phyloP scores from a whole-genome alignment of 37 sponge, comb jelly and placozoan genomes.

The Beroe forskalii region DNA sequence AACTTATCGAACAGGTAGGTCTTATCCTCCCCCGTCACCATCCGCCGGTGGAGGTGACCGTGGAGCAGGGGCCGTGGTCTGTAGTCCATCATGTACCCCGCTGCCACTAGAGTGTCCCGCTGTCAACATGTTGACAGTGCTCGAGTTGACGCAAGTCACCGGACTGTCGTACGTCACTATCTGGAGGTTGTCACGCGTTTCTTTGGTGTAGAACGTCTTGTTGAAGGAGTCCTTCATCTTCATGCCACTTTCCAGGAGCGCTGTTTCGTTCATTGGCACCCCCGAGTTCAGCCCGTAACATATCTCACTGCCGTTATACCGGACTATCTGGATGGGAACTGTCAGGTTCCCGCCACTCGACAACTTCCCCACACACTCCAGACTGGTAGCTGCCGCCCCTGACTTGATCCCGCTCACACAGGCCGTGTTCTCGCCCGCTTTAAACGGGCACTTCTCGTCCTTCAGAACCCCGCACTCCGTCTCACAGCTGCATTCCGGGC shows the following conservation, averaged over 20 bases:
- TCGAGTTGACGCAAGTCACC: neutral
- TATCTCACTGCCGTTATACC: neutral
- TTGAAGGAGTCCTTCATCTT: neutral
- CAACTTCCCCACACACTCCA: neutral
- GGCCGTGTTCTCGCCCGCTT: neutral
- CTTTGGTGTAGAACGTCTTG: neutral
- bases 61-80: neutral
- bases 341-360: neutral
- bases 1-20: neutral
- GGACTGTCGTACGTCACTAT: neutral
- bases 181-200: neutral
- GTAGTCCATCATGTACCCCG: neutral
- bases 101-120: neutral
- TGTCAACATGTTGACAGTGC: neutral
- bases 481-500: neutral
- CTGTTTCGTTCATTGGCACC: neutral
- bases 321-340: neutral
- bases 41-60: neutral
- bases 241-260: neutral
- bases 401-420: neutral
- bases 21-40: neutral
- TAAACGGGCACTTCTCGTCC: neutral
- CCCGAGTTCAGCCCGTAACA: slow-evolving; percentile 2
- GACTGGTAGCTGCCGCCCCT: neutral
- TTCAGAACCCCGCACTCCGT: neutral